Evolutionary conservation across 2,797 vertebrate species (phyloP), one percentile per base, ranked within the genome.

Genomic region (Podarcis siculus): DNA sequence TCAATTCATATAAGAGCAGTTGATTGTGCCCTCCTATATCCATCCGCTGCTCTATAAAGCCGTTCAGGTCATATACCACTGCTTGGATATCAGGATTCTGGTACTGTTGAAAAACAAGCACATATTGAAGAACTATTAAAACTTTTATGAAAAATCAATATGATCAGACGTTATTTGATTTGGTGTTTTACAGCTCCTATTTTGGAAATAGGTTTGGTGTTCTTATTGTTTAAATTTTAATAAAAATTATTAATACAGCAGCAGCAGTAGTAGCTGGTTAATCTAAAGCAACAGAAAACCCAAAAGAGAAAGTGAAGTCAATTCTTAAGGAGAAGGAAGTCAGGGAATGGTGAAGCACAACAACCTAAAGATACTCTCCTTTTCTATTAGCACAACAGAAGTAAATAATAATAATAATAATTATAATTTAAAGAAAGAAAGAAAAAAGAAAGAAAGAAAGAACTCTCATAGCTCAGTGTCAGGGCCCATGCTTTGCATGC

Each of bases 1-100:
- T 98, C 94, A 99, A 93, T 94, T 99, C 99, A 89, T 99, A 99
- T 79, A 99, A 98, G 92, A 99, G 97, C 66, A 99, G 97, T 89
- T 99, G 99, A 97, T 98, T 98, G 97, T 99, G 98, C 92, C 98
- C 98, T 91, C 98, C 98, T 69, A 98, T 97, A 95, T 99, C 98
- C 96, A 99, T 91, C 30, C 98, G 97, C 92, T 99, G 98, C 90
- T 99, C 99, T 96, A 99, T 98, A 95, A 98, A 98, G 97, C 98
- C 98, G 97, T 99, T 99, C 76, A 99, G 96, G 83, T 99, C 99
- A 27, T 99, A 98, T 87, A 99, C 99, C 86, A 99, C 98, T 32
- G 98, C 98, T 97, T 99, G 99, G 98, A 99, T 98, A 93, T 99
- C 98, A 2, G 98, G 98, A 95, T 99, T 98, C 97, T 98, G 98